Percentiles rank a stretch among this genome's conserved stretches.
These are phyloP conservation scores for Argopecten irradians DNA, from an alignment of 1,140 invertebrate genomes.

Conservation along the genomic window DNA sequence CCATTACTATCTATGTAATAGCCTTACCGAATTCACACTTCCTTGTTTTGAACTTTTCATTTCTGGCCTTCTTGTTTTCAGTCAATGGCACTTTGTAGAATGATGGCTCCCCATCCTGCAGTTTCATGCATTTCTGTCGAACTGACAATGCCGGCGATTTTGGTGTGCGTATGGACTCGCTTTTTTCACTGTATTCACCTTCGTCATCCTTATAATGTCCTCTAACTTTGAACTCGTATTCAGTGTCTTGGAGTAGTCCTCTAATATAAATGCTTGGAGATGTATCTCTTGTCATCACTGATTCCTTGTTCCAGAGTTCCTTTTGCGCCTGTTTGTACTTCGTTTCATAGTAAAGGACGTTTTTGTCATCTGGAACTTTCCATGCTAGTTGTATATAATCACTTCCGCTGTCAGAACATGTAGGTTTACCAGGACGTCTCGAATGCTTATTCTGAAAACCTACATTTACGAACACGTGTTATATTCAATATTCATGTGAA, in stretches of 20 bases:
- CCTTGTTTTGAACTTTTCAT: neutral
- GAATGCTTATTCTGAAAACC: neutral
- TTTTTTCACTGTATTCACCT: neutral
- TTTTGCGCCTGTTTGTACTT: neutral
- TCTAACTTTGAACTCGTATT: neutral
- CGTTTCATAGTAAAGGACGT: neutral
- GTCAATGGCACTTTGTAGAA: neutral
- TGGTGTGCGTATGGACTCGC: neutral
- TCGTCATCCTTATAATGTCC: neutral
- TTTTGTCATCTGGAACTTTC: neutral
- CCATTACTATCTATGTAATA: too few relatives aligned
- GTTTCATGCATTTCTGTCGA: neutral
- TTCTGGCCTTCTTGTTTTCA: neutral
- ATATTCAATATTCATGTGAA: too few relatives aligned
- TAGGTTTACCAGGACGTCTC: neutral
- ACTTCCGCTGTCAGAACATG: neutral
- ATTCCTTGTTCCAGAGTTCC: neutral
- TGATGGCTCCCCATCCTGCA: neutral
- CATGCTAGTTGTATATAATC: neutral
- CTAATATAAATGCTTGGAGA: neutral
- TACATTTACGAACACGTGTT: too few relatives aligned
- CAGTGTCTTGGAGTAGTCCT: neutral
- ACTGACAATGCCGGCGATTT: neutral
- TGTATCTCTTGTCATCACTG: neutral
- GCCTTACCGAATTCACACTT: slow-evolving; percentile 16